A percentile compares a stretch with the other conserved stretches of the same genome.
These are phyloP conservation scores for Euura lappo DNA, from an alignment of 1,140 invertebrate species.

Conservation along the genomic window DNA sequence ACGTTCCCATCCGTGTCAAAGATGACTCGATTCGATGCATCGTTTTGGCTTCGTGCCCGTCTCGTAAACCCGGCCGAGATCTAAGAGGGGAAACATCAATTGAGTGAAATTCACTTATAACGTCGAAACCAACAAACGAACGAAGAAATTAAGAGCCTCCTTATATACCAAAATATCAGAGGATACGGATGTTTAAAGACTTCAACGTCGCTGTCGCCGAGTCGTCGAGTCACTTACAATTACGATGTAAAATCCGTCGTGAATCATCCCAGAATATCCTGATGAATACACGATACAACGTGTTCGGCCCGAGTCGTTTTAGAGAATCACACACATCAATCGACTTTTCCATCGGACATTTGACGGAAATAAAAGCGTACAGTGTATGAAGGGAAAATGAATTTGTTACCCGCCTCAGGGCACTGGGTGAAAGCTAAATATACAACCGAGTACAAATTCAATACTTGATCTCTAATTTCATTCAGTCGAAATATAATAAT, in stretches of 20 bases:
- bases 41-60: not conserved
- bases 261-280: no score
- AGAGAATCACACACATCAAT: no score
- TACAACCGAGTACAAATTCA: not conserved
- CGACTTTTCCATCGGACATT: not conserved
- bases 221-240: no score
- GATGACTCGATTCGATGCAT: not conserved
- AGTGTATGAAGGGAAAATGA: not conserved
- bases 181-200: no score
- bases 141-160: not conserved
- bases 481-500: no score
- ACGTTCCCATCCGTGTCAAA: not conserved
- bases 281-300: no score
- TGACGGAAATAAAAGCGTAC: not conserved
- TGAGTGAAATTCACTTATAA: not conserved
- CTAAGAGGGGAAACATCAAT: not conserved
- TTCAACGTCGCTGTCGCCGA: no score
- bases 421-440: not conserved
- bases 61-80: not conserved
- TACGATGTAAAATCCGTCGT: no score
- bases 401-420: not conserved
- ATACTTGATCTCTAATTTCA: no score
- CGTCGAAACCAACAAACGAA: not conserved
- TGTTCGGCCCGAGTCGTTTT: no score
- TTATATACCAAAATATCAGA: not conserved